Evolutionary conservation across 2,888 invertebrate genomes (phyloP).

Genomic region (Tholera decimalis): DNA sequence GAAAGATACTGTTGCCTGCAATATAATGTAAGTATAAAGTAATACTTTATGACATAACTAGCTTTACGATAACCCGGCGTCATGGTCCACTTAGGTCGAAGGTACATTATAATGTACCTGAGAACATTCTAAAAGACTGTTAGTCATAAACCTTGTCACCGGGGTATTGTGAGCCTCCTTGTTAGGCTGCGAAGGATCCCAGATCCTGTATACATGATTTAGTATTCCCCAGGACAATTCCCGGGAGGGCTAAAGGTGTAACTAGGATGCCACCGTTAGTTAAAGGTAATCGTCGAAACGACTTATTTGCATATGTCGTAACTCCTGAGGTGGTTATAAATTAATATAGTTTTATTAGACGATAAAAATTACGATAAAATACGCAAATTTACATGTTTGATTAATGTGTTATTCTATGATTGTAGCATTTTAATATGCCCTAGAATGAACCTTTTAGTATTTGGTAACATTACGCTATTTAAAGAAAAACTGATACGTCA

Average conservation of each 20-base stretch:
- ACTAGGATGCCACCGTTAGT: constrained; percentile 41
- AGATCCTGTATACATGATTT: constrained; percentile 62
- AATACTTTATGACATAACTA: constrained; percentile 53
- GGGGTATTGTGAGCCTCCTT: constrained; percentile 46
- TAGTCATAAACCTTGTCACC: constrained; percentile 51
- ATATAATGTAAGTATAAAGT: constrained; percentile 44
- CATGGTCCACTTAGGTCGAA: constrained; percentile 46
- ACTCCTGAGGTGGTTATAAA: constrained; percentile 13
- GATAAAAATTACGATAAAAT: constrained; percentile 9
- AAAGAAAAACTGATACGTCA: not conserved
- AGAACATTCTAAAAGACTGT: constrained; percentile 43
- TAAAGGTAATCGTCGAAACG: constrained; percentile 46
- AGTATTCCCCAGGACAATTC: constrained; percentile 52
- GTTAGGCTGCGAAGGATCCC: constrained; percentile 43
- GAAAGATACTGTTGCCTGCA: constrained; percentile 35
- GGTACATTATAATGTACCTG: constrained; percentile 50
- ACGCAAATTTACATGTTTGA: constrained; percentile 2
- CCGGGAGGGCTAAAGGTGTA: constrained; percentile 44
- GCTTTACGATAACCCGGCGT: constrained; percentile 49
- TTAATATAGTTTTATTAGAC: constrained; percentile 18
- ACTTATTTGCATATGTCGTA: constrained; percentile 45
- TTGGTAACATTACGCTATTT: not conserved
- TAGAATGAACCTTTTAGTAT: not conserved
- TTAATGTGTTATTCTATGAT: constrained; percentile 12
- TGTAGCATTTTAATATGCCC: not conserved